phyloP scores from a whole-genome alignment of 2,888 invertebrate genomes.

The Tridacna crocea region DNA sequence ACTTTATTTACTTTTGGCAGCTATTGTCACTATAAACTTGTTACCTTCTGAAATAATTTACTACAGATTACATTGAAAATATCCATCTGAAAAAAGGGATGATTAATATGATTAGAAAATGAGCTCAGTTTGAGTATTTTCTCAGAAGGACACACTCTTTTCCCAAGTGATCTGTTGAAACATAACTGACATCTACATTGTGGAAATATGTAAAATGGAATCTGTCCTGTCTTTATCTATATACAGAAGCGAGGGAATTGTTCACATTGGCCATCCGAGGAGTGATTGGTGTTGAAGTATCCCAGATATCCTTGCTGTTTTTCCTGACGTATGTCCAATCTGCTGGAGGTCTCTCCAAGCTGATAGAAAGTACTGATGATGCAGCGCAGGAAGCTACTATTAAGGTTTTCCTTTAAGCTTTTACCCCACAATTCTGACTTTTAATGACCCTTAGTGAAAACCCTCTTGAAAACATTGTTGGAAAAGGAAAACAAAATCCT shows the following conservation, averaged over 20 bases:
- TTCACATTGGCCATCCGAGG: constrained; percentile 75
- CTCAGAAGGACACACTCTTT: too few relatives aligned
- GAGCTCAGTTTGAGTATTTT: too few relatives aligned
- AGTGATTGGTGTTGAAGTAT: constrained; percentile 80
- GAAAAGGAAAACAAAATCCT: background rate
- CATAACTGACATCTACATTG: too few relatives aligned
- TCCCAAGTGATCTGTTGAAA: too few relatives aligned
- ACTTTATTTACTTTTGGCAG: too few relatives aligned
- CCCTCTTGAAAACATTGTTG: background rate
- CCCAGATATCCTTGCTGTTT: constrained; percentile 82
- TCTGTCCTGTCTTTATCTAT: background rate
- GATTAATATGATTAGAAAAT: too few relatives aligned
- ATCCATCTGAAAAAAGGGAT: too few relatives aligned
- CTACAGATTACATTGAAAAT: too few relatives aligned
- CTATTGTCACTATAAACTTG: too few relatives aligned
- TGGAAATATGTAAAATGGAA: too few relatives aligned
- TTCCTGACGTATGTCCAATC: constrained; percentile 79
- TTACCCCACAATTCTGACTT: background rate
- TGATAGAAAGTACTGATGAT: constrained; percentile 76
- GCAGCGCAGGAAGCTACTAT: constrained; percentile 81
- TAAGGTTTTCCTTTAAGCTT: constrained; percentile 42
- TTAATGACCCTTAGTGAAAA: too few relatives aligned
- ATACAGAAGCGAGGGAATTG: constrained; percentile 76
- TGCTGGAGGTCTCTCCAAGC: constrained; percentile 77
- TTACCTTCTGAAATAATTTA: too few relatives aligned